These are phyloP conservation scores for Motacilla tschutschensis DNA, from an alignment of 2,113 vertebrate genomes.

Conservation along the genomic window DNA sequence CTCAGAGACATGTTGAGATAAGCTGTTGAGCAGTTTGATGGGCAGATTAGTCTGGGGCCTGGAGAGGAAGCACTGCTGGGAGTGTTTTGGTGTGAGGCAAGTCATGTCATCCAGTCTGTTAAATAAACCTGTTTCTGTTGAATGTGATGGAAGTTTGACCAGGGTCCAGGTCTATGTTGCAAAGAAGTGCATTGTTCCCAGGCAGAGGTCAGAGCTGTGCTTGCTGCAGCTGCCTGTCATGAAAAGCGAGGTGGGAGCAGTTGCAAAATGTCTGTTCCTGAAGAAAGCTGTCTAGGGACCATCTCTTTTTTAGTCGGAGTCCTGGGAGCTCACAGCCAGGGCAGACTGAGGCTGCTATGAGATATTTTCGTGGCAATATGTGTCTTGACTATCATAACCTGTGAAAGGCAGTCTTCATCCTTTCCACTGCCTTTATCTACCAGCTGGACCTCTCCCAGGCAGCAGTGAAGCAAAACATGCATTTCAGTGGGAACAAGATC, in stretches of 20 bases:
- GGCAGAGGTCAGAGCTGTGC: not conserved
- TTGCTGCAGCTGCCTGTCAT: not conserved
- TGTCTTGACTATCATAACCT: not conserved
- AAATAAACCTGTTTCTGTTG: not conserved
- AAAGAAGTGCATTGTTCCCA: accelerated
- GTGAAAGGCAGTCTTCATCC: not conserved
- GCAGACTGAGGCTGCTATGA: not conserved
- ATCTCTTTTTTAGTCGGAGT: not conserved
- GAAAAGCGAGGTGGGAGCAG: accelerated
- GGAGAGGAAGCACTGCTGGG: not conserved
- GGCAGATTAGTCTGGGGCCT: not conserved
- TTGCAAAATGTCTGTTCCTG: not conserved
- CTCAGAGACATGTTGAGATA: not conserved
- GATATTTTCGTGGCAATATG: not conserved
- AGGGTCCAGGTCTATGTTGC: not conserved
- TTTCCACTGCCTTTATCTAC: not conserved
- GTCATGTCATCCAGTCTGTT: not conserved
- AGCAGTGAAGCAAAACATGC: not conserved
- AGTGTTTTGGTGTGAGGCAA: not conserved
- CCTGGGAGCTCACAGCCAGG: not conserved
- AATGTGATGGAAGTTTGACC: not conserved
- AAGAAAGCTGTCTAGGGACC: not conserved
- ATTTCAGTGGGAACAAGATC: not conserved
- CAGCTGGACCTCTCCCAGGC: not conserved
- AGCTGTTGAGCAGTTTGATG: not conserved